These are phyloP conservation scores for Troides aeacus DNA, from an alignment of 2,888 invertebrate genomes.

Conservation along the genomic window DNA sequence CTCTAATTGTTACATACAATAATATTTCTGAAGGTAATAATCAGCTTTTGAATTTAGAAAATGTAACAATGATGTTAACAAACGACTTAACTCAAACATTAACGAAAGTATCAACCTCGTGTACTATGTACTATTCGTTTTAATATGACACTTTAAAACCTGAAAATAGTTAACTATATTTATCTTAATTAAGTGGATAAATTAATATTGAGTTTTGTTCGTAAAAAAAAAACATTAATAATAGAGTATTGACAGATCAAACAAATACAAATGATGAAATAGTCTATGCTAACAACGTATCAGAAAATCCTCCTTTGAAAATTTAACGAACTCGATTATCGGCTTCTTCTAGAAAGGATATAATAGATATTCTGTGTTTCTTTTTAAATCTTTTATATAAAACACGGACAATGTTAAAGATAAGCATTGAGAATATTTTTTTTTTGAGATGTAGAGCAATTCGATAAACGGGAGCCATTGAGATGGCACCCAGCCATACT, in stretches of 20 bases:
- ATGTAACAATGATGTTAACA: too few relatives aligned
- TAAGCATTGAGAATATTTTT: constrained; percentile 8
- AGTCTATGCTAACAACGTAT: background rate
- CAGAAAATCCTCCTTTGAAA: background rate
- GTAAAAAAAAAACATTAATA: background rate
- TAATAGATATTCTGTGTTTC: constrained; percentile 16
- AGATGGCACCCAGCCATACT: constrained; percentile 13
- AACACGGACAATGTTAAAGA: constrained; percentile 8
- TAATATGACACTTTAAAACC: too few relatives aligned
- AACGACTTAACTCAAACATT: too few relatives aligned
- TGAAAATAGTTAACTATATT: too few relatives aligned
- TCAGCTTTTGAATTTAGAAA: too few relatives aligned
- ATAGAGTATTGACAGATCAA: background rate
- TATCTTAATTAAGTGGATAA: too few relatives aligned
- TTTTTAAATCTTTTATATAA: constrained; percentile 15
- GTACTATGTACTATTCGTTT: background rate
- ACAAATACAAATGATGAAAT: background rate
- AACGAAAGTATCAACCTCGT: too few relatives aligned
- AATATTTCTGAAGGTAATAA: constrained; percentile 1
- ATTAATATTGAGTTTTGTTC: too few relatives aligned
- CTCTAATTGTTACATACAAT: constrained; percentile 7
- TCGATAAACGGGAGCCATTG: constrained; percentile 3
- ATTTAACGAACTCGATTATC: constrained; percentile 15
- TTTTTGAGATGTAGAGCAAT: constrained; percentile 2
- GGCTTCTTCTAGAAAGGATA: constrained; percentile 6